Percentiles rank a stretch among this genome's conserved stretches.
Conservation (phyloP, 2,797 vertebrate genomes). For the Poeciliopsis gracilis region DNA sequence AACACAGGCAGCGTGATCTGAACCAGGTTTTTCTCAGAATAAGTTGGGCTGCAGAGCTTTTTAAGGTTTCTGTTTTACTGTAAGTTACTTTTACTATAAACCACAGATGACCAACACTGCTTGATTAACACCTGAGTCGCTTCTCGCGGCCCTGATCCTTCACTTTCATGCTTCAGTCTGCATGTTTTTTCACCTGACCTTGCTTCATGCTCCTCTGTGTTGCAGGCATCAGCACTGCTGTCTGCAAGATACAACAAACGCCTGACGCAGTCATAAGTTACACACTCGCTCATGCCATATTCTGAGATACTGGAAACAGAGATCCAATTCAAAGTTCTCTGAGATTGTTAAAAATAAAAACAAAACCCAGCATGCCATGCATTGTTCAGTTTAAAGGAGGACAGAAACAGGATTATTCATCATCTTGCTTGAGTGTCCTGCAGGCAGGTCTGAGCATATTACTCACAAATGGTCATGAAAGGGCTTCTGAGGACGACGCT, state of each 20-base stretch:
- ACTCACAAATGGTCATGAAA: constrained; percentile 38
- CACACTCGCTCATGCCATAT: constrained; percentile 10
- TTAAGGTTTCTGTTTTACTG: background rate
- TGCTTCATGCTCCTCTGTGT: background rate
- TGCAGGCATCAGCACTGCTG: background rate
- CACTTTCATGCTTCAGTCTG: background rate
- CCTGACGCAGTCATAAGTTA: constrained; percentile 37
- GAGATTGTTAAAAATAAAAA: constrained; percentile 21
- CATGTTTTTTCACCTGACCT: background rate
- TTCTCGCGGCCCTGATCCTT: background rate
- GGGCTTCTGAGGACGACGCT: constrained; percentile 40
- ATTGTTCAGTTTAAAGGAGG: constrained; percentile 28
- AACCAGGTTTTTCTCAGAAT: background rate
- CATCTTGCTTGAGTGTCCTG: constrained; percentile 33
- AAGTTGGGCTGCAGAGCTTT: background rate
- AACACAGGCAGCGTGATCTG: background rate
- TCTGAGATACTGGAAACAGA: constrained; percentile 28
- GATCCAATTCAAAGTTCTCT: constrained; percentile 14
- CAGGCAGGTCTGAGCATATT: constrained; percentile 39
- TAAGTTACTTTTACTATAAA: background rate
- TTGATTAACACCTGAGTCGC: background rate
- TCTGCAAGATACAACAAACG: constrained; percentile 5
- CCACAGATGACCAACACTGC: background rate
- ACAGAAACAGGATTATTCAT: constrained; percentile 16
- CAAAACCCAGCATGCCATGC: background rate